Evolutionary conservation across 2,113 vertebrate species (phyloP).

Genomic region (Taxidea taxus): DNA sequence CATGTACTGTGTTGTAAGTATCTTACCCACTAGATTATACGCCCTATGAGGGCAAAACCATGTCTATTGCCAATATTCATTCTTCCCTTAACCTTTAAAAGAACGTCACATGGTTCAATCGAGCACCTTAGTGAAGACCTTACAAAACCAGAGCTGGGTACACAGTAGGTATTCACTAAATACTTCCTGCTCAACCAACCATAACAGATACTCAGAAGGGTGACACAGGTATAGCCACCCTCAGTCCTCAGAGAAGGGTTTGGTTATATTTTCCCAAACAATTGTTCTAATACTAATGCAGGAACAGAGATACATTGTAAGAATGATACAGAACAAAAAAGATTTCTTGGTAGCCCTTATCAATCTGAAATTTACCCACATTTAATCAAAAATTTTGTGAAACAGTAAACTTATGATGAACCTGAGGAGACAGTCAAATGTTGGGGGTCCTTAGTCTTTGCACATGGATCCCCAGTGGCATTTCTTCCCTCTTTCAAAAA

Average conservation of each 20-base stretch:
- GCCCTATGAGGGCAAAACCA: not conserved
- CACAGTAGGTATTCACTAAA: not conserved
- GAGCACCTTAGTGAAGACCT: not conserved
- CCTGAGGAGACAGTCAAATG: not conserved
- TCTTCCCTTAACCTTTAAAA: not conserved
- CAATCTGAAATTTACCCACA: not conserved
- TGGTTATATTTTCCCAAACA: not conserved
- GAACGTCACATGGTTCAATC: not conserved
- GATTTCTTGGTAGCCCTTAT: not conserved
- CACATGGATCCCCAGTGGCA: not conserved
- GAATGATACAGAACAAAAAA: not conserved
- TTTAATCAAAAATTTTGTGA: not conserved
- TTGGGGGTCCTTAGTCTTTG: not conserved
- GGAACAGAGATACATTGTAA: not conserved
- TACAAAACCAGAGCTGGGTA: not conserved
- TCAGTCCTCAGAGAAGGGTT: not conserved
- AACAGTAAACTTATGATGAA: not conserved
- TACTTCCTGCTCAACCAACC: not conserved
- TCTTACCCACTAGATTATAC: not conserved
- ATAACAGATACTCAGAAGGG: not conserved
- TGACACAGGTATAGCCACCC: not conserved
- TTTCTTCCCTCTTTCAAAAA: not conserved
- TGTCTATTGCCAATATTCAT: not conserved
- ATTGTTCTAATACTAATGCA: not conserved
- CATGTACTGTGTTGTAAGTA: not conserved